Conservation (phyloP, 2,797 vertebrate genomes). For the Sebastes kiyomatsui region DNA sequence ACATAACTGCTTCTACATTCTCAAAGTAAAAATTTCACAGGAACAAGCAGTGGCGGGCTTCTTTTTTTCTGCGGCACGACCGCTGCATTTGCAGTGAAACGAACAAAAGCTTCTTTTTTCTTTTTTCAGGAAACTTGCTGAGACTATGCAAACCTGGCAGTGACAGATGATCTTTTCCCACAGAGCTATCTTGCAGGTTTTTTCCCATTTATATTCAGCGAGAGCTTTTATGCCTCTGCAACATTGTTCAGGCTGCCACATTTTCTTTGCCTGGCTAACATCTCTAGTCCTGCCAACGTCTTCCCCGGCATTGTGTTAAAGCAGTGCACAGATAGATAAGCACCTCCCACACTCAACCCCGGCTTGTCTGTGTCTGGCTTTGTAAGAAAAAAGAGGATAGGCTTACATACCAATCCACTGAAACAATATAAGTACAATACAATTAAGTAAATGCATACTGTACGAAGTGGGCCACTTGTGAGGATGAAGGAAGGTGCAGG, state of each 20-base stretch:
- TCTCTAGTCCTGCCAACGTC: conserved; percentile 44
- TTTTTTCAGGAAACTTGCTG: conserved; percentile 49
- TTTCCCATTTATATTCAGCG: conserved; percentile 62
- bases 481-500: not conserved
- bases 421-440: not conserved
- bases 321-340: conserved; percentile 34
- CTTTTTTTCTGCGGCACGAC: not conserved
- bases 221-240: conserved; percentile 56
- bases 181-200: conserved; percentile 47
- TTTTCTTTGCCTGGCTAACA: conserved; percentile 37
- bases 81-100: conserved; percentile 16
- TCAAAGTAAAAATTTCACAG: conserved; percentile 2
- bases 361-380: conserved; percentile 7
- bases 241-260: conserved; percentile 59
- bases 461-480: not conserved
- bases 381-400: not conserved
- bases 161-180: conserved; percentile 59
- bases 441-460: not conserved
- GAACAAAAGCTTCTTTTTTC: conserved; percentile 13
- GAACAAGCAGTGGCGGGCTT: not conserved
- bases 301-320: conserved; percentile 37
- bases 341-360: conserved; percentile 44
- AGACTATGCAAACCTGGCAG: conserved; percentile 63
- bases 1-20: not conserved
- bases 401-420: not conserved